Base-by-base conservation (phyloP, 2,797 vertebrate species). In the Allobates femoralis region DNA sequence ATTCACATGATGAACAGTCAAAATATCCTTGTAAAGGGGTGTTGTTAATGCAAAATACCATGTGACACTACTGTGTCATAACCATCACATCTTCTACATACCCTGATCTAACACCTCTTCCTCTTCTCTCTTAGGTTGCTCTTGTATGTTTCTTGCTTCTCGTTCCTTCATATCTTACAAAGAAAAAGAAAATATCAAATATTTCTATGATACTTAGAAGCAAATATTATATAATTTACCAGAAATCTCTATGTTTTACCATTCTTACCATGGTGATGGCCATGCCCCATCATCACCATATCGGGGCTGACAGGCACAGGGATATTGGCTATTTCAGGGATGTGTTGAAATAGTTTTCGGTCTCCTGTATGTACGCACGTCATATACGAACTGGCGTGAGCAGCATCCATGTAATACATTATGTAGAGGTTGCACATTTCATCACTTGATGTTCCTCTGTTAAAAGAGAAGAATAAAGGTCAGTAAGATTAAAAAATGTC, bases 371-470 rank as follows among this genome's bases (percentile, higher is more conserved):
- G 94, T 87, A 96, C 96, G 90, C 98, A 99, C 85, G 91, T 97
- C 97, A 97, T 97, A 89, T 95, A 99, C 2, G 98, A 97, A 55
- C 94, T 87, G 11, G 96, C 95, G 37, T 96, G 94, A 86, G 93
- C 96, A 89, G 95, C 96, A 87, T 99, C 98, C 97, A 99, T 99
- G 91, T 99, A 99, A 93, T 99, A 99, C 98, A 99, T 99, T 71
- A 99, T 96, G 85, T 99, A 99, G 90, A 99, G 97, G 93, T 99
- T 99, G 92, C 98, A 99, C 98, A 99, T 99, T 92, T 99, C 98
- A 90, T 99, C 98, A 84, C 90, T 94, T 21, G 97, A 95, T 56
- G 98, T 98, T 60, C 96, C 96, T 21, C 98, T 99, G 93, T 5
- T 89, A 85, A 10, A 50, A 88, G 82, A 41, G 87, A 64, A 81